Evolutionary conservation across 2,888 invertebrate genomes (phyloP).

Genomic region (Leptopilina myrica): DNA sequence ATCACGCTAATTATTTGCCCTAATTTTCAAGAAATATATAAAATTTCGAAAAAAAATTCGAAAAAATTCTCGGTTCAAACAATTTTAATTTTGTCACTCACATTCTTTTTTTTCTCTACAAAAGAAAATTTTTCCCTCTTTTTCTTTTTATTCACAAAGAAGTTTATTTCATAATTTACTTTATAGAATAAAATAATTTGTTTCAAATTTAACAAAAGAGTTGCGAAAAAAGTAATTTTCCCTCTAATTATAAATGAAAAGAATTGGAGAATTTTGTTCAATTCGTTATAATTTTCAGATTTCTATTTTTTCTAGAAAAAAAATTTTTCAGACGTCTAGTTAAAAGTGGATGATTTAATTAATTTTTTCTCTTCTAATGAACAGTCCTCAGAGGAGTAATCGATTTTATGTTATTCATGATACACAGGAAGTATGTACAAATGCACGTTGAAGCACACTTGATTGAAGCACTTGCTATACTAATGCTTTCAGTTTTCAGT

Average conservation of each 20-base stretch:
- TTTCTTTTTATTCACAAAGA: no score
- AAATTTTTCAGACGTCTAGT: not conserved
- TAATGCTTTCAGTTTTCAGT: conserved; percentile 49
- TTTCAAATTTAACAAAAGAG: no score
- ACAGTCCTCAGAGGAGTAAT: conserved; percentile 38
- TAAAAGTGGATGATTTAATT: not conserved
- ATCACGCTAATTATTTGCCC: conserved; percentile 19
- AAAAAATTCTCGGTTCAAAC: not conserved
- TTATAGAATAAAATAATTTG: no score
- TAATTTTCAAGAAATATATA: not conserved
- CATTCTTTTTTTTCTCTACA: no score
- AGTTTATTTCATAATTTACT: no score
- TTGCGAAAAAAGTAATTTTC: no score
- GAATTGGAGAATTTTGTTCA: no score
- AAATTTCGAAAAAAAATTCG: not conserved
- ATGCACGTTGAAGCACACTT: conserved; percentile 44
- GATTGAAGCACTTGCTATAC: conserved; percentile 45
- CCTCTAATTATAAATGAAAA: no score
- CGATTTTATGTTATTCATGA: conserved; percentile 39
- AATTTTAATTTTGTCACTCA: not conserved
- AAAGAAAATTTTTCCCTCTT: no score
- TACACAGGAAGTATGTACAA: conserved; percentile 43
- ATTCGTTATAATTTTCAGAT: no score
- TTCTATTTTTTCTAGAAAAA: no score
- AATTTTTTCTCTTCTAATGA: conserved; percentile 25